These are phyloP conservation scores for Corydoras maculifer DNA, from an alignment of 2,113 vertebrate species.

Conservation along the genomic window DNA sequence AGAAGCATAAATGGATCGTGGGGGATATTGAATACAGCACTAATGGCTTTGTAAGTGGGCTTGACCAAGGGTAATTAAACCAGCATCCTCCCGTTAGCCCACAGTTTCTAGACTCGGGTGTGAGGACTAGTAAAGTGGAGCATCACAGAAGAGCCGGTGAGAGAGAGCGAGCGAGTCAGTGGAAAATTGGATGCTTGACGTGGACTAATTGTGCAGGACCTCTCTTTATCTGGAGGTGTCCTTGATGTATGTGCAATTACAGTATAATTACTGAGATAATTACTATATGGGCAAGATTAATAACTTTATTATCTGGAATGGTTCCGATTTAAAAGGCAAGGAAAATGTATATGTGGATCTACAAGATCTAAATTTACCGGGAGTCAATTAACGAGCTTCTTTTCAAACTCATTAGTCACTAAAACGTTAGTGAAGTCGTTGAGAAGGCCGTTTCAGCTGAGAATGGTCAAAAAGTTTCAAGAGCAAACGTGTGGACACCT, in stretches of 20 bases:
- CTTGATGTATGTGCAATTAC: conserved; percentile 71
- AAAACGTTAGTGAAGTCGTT: no score
- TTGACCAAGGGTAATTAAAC: conserved; percentile 75
- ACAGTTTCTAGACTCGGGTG: conserved; percentile 56
- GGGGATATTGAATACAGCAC: conserved; percentile 74
- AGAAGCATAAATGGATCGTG: conserved; percentile 72
- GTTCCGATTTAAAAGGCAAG: conserved; percentile 57
- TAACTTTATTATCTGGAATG: conserved; percentile 72
- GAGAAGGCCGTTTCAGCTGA: no score
- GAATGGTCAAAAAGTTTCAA: no score
- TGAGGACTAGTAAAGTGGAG: conserved; percentile 11
- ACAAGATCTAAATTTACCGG: no score
- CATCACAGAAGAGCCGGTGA: conserved; percentile 1
- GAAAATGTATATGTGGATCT: conserved; percentile 34
- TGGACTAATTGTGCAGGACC: conserved; percentile 40
- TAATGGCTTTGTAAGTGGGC: conserved; percentile 74
- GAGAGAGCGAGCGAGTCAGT: background rate
- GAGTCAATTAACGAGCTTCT: no score
- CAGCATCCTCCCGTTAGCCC: conserved; percentile 68
- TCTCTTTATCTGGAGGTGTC: conserved; percentile 52
- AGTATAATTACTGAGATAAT: conserved; percentile 72
- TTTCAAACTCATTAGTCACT: no score
- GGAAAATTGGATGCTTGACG: conserved; percentile 24
- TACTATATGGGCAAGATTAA: conserved; percentile 71
- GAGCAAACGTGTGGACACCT: no score